phyloP scores from a whole-genome alignment of 2,888 invertebrate species.

The Pristionchus entomophagus region DNA sequence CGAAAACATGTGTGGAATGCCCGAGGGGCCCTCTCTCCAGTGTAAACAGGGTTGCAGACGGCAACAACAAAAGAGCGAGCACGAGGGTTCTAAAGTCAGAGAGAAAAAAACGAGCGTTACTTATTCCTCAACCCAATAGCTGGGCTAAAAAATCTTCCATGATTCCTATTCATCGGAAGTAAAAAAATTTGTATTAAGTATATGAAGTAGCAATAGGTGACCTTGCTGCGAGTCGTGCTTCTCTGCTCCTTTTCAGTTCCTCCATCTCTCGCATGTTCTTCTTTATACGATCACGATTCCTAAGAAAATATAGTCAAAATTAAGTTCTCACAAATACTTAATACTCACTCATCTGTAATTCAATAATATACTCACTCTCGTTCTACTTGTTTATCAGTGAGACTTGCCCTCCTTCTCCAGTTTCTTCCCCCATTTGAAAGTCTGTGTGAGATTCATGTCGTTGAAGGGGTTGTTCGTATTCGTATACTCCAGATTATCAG shows the following conservation, averaged over 20 bases:
- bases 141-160: background rate
- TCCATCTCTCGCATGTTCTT: conserved; percentile 85
- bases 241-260: too few relatives aligned
- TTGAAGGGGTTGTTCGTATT: conserved; percentile 99
- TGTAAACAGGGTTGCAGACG: too few relatives aligned
- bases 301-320: conserved; percentile 46
- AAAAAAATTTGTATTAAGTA: too few relatives aligned
- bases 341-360: conserved; percentile 38
- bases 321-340: too few relatives aligned
- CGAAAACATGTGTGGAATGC: too few relatives aligned
- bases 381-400: conserved; percentile 65
- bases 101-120: too few relatives aligned
- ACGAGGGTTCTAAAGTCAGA: too few relatives aligned
- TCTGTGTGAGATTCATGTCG: conserved; percentile 92
- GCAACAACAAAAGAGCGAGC: too few relatives aligned
- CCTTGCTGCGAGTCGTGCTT: conserved; percentile 67
- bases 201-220: background rate
- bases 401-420: conserved; percentile 89
- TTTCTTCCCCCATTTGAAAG: conserved; percentile 97
- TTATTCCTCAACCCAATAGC: too few relatives aligned
- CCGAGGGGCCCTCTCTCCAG: too few relatives aligned
- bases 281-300: conserved; percentile 63
- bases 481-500: conserved; percentile 86
- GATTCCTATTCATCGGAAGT: background rate
- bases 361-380: conserved; percentile 59